These are phyloP conservation scores for Lasioglossum morio DNA, from an alignment of 2,888 invertebrate genomes.

Conservation along the genomic window DNA sequence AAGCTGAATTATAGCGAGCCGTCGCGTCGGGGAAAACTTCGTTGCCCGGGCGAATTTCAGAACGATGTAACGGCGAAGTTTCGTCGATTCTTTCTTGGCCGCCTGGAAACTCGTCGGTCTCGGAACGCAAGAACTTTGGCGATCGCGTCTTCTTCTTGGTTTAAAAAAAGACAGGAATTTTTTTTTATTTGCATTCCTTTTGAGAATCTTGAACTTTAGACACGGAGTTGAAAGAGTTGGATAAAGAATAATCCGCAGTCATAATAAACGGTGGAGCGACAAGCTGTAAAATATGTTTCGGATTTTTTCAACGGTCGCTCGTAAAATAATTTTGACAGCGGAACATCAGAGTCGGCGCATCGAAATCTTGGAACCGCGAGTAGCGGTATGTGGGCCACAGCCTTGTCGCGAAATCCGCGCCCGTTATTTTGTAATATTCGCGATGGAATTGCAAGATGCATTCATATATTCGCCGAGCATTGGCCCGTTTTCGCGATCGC, in stretches of 20 bases:
- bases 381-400: slow-evolving; percentile 54
- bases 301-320: background rate
- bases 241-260: no score
- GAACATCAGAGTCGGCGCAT: slow-evolving; percentile 5
- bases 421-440: slow-evolving; percentile 50
- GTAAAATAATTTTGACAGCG: background rate
- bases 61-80: background rate
- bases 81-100: background rate
- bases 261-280: background rate
- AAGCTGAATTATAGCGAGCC: background rate
- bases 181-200: background rate
- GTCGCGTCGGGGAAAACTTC: background rate
- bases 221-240: no score
- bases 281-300: background rate
- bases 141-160: background rate
- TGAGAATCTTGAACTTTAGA: no score
- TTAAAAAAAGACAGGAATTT: background rate
- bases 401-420: slow-evolving; percentile 41
- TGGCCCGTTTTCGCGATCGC: slow-evolving; percentile 32
- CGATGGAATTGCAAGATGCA: slow-evolving; percentile 29
- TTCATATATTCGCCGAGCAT: slow-evolving; percentile 24
- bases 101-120: background rate
- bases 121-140: background rate
- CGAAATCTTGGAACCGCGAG: slow-evolving; percentile 11
- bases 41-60: background rate